phyloP scores from a whole-genome alignment of 2,113 vertebrate genomes.

The Rissa tridactyla region DNA sequence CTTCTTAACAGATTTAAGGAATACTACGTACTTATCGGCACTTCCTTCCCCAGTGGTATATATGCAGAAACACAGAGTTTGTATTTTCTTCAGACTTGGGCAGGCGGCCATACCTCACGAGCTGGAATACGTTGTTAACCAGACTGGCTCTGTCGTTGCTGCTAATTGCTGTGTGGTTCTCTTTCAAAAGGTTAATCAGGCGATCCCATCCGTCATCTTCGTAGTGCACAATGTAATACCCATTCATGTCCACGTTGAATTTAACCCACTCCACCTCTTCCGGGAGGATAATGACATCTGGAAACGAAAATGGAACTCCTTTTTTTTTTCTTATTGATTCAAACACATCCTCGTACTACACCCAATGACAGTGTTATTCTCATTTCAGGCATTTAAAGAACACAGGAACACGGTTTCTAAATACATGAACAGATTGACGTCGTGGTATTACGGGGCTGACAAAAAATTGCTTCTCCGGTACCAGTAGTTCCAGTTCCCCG shows the following conservation, averaged over 20 bases:
- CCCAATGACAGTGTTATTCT: neutral
- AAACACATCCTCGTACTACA: neutral
- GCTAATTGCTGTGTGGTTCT: too few species aligned
- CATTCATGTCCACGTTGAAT: too few species aligned
- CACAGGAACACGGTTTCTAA: neutral
- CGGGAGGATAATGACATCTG: constrained; percentile 83
- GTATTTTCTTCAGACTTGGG: neutral
- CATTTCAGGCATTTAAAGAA: neutral
- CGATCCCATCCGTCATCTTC: too few species aligned
- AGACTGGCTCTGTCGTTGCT: too few species aligned
- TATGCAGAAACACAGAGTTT: neutral
- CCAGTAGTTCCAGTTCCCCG: neutral
- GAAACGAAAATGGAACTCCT: neutral
- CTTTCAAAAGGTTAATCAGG: too few species aligned
- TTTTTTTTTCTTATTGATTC: neutral
- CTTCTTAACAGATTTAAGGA: neutral
- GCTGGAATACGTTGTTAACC: too few species aligned
- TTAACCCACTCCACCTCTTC: too few species aligned
- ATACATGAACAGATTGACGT: accelerated
- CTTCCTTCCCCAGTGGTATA: neutral
- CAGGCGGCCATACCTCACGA: too few species aligned
- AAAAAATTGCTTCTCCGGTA: neutral
- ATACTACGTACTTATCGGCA: neutral
- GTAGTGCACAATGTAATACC: too few species aligned
- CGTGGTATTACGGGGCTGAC: neutral